Conservation (phyloP, 2,113 vertebrate species). For the Diphyllodes magnificus region DNA sequence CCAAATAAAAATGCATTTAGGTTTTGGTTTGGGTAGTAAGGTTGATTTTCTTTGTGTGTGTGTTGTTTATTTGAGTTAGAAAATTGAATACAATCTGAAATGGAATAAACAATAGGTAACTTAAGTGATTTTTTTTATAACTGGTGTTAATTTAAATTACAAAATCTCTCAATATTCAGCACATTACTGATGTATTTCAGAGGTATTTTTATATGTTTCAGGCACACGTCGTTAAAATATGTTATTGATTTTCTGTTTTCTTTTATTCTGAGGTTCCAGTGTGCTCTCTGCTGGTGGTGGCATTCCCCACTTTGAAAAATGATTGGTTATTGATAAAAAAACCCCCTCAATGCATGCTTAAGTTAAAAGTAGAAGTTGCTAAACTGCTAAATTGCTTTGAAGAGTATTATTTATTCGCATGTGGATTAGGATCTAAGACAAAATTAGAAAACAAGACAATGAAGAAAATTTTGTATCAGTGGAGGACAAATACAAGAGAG, state of each 20-base stretch:
- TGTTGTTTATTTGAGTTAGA: neutral
- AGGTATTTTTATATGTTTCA: constrained; percentile 32
- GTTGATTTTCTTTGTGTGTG: neutral
- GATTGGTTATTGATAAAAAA: neutral
- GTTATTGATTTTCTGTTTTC: constrained; percentile 29
- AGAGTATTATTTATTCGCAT: neutral
- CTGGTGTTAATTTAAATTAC: neutral
- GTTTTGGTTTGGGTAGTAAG: neutral
- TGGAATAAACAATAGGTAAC: neutral
- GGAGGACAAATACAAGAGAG: neutral
- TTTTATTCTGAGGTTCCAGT: constrained; percentile 46
- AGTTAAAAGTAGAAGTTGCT: neutral
- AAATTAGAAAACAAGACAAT: neutral
- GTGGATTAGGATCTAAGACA: neutral
- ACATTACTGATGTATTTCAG: constrained; percentile 11
- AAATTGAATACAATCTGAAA: neutral
- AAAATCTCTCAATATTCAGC: neutral
- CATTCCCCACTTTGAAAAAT: constrained; percentile 13
- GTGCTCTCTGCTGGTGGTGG: constrained; percentile 50
- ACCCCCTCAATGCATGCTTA: neutral
- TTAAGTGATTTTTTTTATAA: neutral
- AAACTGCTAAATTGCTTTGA: neutral
- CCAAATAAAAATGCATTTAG: constrained; percentile 27
- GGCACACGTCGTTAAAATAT: neutral
- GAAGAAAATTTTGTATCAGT: neutral